A percentile compares a stretch with the other conserved stretches of the same genome.
These are phyloP conservation scores for Percopsis transmontana DNA, from an alignment of 2,113 vertebrate species.

Conservation along the genomic window DNA sequence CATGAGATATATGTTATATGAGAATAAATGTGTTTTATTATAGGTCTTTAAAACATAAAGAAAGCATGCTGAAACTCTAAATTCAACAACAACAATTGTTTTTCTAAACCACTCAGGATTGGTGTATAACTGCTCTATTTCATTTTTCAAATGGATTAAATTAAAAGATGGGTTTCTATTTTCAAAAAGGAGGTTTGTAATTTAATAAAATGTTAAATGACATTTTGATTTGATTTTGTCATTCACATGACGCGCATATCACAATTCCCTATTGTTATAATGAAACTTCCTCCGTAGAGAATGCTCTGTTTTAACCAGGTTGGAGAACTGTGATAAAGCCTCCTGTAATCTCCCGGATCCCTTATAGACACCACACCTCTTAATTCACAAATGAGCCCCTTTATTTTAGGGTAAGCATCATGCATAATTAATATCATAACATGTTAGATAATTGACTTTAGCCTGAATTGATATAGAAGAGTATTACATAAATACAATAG, in stretches of 20 bases:
- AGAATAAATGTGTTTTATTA: background rate
- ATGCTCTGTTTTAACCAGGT: slow-evolving; percentile 6
- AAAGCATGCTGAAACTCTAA: background rate
- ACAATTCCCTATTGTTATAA: slow-evolving; percentile 8
- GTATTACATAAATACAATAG: slow-evolving; percentile 6
- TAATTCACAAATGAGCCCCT: background rate
- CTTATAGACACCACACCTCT: slow-evolving; percentile 10
- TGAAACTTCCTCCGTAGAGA: slow-evolving; percentile 11
- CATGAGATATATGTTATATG: background rate
- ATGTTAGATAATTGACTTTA: slow-evolving; percentile 7
- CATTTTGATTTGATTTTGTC: slow-evolving; percentile 20
- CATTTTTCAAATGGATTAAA: background rate
- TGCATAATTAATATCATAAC: slow-evolving; percentile 1
- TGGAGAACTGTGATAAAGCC: slow-evolving; percentile 1
- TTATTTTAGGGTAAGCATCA: slow-evolving; percentile 4
- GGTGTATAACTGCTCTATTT: slow-evolving; percentile 7
- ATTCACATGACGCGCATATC: no score
- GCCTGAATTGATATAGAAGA: slow-evolving; percentile 1
- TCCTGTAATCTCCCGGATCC: slow-evolving; percentile 18
- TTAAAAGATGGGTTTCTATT: background rate
- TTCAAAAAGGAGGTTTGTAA: slow-evolving; percentile 11
- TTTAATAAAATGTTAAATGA: slow-evolving; percentile 18
- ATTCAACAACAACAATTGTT: background rate
- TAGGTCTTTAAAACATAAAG: background rate
- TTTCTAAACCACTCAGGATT: slow-evolving; percentile 8